Evolutionary conservation across 2,797 vertebrate species (phyloP), one percentile per base, ranked within the genome.

Genomic region (Apogon hyalosoma): DNA sequence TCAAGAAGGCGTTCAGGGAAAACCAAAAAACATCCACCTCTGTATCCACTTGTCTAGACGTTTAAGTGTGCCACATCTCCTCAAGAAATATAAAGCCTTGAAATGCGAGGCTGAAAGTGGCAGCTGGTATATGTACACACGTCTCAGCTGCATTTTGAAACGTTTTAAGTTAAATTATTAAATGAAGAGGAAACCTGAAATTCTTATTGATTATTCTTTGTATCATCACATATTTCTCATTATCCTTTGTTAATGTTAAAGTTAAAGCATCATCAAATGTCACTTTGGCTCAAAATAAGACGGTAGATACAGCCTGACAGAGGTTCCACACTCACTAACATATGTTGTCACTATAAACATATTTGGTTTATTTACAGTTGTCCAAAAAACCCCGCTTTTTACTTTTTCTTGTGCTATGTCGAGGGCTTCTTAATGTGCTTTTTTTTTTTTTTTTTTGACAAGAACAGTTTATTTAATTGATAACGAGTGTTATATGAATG

Each of bases 311-410:
- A 60, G 59, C 55, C 65, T 36, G 51, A 52, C 53, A 55, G 55
- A 61, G 54, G 61, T 77, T 77, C 72, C 54, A 77, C 55, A 80
- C 24, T 28, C 64, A 73, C 50, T 51, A 59, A 78, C 51, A 79
- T 67, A 70, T 39, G 15, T 77, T 74, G 65, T 80, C 73, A 69
- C 74, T 79, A 63, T 80, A 73, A 71, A 82, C 79, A 76, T 63
- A 58, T 78, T 80, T 80, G 28, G 70, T 77, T 77, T 74, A 62
- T 69, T 66, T 16, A 54, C 74, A 85, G 80, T 83, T 84, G 82
- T 79, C 59, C 40, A 73, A 74, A 83, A 73, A 83, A 75, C 58
- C 51, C 57, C 70, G 68, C 12, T 43, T 63, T 39, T 57, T 18
- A 72, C 43, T 21, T 72, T 62, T 54, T 77, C 28, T 71, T 77